Evolutionary conservation across 2,888 invertebrate species (phyloP).

Genomic region (Homarus gammarus): DNA sequence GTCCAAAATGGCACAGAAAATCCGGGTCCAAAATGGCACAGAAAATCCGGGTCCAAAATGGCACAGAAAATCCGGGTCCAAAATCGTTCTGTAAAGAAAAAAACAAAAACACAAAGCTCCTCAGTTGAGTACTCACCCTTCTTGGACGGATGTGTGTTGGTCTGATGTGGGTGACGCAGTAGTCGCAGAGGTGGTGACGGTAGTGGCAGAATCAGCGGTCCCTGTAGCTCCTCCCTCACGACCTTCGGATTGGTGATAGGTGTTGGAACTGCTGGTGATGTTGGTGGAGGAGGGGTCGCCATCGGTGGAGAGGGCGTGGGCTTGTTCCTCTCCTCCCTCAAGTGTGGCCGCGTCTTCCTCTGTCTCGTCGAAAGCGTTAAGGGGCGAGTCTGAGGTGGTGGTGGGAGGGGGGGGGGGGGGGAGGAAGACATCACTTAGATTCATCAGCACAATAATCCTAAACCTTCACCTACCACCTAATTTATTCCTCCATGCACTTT

Average conservation of each 20-base stretch:
- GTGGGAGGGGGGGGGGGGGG: no score
- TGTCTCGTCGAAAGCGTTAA: slow-evolving; percentile 46
- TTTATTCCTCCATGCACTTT: no score
- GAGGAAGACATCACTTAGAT: no score
- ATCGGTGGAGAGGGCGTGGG: slow-evolving; percentile 47
- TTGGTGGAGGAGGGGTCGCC: not conserved
- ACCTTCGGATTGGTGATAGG: not conserved
- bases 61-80: no score
- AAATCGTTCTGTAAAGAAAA: no score
- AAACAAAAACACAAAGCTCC: no score
- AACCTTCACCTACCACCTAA: no score
- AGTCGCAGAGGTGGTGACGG: not conserved
- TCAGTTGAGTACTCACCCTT: slow-evolving; percentile 52
- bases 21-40: no score
- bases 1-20: no score
- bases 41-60: no score
- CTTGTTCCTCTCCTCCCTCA: slow-evolving; percentile 60
- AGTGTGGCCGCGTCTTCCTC: slow-evolving; percentile 62
- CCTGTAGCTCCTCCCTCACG: not conserved
- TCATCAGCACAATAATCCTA: no score
- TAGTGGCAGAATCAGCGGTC: not conserved
- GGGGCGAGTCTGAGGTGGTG: slow-evolving; percentile 56
- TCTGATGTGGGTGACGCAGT: not conserved
- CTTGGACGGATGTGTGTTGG: slow-evolving; percentile 47
- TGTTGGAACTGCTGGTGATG: not conserved